Evolutionary conservation across 2,797 vertebrate genomes (phyloP), one percentile per base, ranked within the genome.

Genomic region (Danio choprae): DNA sequence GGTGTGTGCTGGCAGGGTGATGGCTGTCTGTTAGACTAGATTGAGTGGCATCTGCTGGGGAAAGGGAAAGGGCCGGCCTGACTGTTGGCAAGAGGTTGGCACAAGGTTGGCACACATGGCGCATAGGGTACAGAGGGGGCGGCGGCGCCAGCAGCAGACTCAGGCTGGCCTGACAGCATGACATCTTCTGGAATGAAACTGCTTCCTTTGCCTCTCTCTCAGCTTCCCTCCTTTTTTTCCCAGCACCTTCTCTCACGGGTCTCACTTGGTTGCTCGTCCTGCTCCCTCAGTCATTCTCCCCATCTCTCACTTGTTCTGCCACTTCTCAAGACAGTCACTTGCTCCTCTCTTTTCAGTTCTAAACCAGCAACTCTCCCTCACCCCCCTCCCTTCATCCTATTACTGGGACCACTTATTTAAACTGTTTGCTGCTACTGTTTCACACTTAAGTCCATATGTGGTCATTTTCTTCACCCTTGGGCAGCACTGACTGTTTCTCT

Each of bases 131-230:
- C 86, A 85, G 91, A 87, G 86, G 89, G 88, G 89, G 89, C 69
- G 88, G 86, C 64, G 83, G 80, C 77, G 83, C 81, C 83, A 83
- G 84, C 89, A 91, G 91, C 90, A 95, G 93, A 95, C 94, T 94
- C 92, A 91, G 93, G 92, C 94, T 92, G 94, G 94, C 95, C 95
- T 94, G 96, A 94, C 97, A 96, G 96, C 96, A 94, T 96, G 97
- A 96, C 94, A 95, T 97, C 96, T 96, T 94, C 95, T 96, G 96
- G 96, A 98, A 97, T 96, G 96, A 96, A 94, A 93, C 94, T 8
- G 36, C 70, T 58, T 46, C 53, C 40, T 72, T 18, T 77, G 8
- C 20, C 74, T 68, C 51, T 41, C 18, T 73, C 70, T 60, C 43
- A 15, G 43, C 58, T 55, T 60, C 56, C 20, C 53, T 81, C 56